phyloP scores from a whole-genome alignment of 2,797 vertebrate species.

The Nannoperca obscura region DNA sequence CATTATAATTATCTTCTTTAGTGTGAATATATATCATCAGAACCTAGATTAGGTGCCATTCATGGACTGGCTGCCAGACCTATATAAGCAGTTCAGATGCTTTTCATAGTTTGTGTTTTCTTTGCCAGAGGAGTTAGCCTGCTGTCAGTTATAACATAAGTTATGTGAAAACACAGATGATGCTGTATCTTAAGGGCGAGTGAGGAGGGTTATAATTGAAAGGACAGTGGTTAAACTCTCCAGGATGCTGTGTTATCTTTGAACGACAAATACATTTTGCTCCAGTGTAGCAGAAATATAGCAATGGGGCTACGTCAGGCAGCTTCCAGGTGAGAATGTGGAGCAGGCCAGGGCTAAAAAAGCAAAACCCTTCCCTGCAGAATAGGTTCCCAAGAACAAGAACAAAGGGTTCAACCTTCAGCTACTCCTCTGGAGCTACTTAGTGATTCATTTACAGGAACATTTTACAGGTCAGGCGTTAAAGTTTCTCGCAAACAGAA shows the following conservation, averaged over 20 bases:
- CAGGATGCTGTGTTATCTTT: neutral
- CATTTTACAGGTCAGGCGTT: neutral
- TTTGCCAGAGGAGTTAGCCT: no score
- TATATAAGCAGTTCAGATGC: no score
- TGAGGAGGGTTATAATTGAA: neutral
- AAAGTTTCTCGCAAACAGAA: neutral
- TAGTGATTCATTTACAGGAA: constrained; percentile 2
- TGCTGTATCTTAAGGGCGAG: neutral
- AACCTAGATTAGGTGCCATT: no score
- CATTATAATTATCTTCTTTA: no score
- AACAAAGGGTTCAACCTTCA: constrained; percentile 14
- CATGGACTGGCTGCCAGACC: no score
- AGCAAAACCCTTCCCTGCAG: constrained; percentile 4
- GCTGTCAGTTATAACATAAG: no score
- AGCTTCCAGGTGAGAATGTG: constrained; percentile 29
- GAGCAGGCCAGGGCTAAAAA: constrained; percentile 26
- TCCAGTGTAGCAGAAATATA: neutral
- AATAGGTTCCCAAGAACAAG: constrained; percentile 8
- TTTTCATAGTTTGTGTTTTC: no score
- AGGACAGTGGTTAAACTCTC: neutral
- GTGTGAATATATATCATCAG: no score
- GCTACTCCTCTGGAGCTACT: neutral
- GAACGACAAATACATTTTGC: neutral
- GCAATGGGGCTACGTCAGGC: neutral
- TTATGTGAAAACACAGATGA: neutral